Evolutionary conservation across 2,888 invertebrate genomes (phyloP).

Genomic region (Aspidapion aeneum): DNA sequence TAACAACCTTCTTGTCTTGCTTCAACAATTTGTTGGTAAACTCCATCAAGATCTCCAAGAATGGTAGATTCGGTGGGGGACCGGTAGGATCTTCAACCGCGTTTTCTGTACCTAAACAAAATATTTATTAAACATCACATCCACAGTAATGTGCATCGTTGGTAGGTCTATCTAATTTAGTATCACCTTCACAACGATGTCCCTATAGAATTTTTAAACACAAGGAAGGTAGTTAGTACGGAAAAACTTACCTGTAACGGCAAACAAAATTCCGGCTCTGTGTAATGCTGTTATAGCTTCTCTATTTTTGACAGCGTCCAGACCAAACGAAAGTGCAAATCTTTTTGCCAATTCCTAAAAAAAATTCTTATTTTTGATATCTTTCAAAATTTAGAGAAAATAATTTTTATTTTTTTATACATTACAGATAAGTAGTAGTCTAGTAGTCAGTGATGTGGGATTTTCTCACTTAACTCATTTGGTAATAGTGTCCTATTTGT

Average conservation of each 20-base stretch:
- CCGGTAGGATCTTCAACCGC: constrained; percentile 61
- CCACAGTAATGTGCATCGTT: too few relatives aligned
- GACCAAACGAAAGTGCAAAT: constrained; percentile 94
- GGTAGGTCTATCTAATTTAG: too few relatives aligned
- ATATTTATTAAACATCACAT: not conserved
- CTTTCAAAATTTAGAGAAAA: not conserved
- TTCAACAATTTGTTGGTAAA: constrained; percentile 94
- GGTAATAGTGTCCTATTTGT: too few relatives aligned
- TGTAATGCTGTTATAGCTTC: constrained; percentile 95
- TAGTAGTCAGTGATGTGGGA: too few relatives aligned
- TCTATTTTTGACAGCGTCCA: constrained; percentile 94
- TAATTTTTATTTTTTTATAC: too few relatives aligned
- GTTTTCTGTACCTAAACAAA: constrained; percentile 51
- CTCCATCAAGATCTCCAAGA: constrained; percentile 93
- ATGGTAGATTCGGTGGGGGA: constrained; percentile 84
- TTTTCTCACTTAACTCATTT: too few relatives aligned
- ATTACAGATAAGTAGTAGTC: too few relatives aligned
- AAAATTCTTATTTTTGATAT: constrained; percentile 11
- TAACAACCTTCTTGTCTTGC: constrained; percentile 92
- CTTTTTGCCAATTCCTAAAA: constrained; percentile 89
- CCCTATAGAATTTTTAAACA: too few relatives aligned
- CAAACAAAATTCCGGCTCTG: constrained; percentile 90
- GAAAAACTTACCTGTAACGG: constrained; percentile 57
- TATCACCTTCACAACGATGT: too few relatives aligned
- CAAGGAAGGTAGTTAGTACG: too few relatives aligned